These are phyloP conservation scores for Synanthedon myopaeformis DNA, from an alignment of 2,888 invertebrate genomes.

Conservation along the genomic window DNA sequence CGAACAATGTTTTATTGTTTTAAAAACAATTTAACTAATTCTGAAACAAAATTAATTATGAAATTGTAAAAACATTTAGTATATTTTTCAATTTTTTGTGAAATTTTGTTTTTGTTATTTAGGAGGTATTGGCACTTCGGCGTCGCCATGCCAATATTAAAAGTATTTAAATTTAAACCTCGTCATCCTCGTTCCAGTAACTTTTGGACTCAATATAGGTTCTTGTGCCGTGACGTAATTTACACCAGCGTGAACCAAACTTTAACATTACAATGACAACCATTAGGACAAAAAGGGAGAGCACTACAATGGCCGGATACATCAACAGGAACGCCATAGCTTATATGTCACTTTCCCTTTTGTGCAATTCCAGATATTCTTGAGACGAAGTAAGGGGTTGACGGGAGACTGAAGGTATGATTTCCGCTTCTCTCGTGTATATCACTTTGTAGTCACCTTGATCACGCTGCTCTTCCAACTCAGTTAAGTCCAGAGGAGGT, in stretches of 20 bases:
- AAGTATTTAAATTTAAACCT: background rate
- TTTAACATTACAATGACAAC: conserved; percentile 82
- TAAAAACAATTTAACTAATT: too few species aligned
- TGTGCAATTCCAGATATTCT: conserved; percentile 75
- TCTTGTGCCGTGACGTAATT: conserved; percentile 74
- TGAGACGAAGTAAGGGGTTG: conserved; percentile 56
- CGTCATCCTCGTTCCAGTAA: conserved; percentile 74
- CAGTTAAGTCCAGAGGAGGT: conserved; percentile 83
- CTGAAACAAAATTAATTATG: too few species aligned
- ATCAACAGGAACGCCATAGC: conserved; percentile 78
- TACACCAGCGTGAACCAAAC: conserved; percentile 79
- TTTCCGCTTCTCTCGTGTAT: conserved; percentile 25
- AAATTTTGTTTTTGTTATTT: too few species aligned
- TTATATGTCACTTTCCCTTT: conserved; percentile 86
- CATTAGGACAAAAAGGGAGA: conserved; percentile 79
- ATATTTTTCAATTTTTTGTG: too few species aligned
- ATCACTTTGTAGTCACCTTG: conserved; percentile 36
- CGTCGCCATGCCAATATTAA: too few species aligned
- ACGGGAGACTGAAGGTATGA: conserved; percentile 41
- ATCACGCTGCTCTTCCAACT: conserved; percentile 69
- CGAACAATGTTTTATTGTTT: too few species aligned
- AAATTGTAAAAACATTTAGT: too few species aligned
- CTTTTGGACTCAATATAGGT: conserved; percentile 19
- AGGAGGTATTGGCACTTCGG: too few species aligned
- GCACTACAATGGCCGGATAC: conserved; percentile 81